Percentiles rank a stretch among this genome's conserved stretches.
Conservation (phyloP, 2,797 vertebrate species). For the Channa striata region DNA sequence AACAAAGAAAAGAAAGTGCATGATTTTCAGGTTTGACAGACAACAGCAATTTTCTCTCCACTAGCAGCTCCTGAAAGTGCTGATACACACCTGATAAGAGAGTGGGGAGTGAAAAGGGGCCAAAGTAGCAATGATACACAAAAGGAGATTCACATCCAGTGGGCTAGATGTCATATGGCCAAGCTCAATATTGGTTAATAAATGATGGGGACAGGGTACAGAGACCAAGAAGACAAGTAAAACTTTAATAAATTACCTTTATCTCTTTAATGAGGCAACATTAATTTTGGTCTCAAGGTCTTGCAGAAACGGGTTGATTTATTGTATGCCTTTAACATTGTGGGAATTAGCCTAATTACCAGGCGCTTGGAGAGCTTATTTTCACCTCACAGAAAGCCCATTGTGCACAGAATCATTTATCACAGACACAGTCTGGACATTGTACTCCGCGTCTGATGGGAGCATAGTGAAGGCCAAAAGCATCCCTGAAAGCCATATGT, state of each 20-base stretch:
- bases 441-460: conserved; percentile 51
- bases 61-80: conserved; percentile 18
- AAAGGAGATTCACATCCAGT: conserved; percentile 58
- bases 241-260: conserved; percentile 87
- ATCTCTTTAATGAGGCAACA: conserved; percentile 92
- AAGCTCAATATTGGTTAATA: conserved; percentile 87
- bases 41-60: conserved; percentile 19
- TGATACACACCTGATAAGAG: conserved; percentile 30
- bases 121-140: conserved; percentile 43
- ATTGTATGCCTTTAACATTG: conserved; percentile 74
- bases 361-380: conserved; percentile 55
- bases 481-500: conserved; percentile 38
- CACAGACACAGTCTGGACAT: conserved; percentile 35
- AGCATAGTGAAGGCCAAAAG: conserved; percentile 37
- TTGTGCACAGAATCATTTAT: conserved; percentile 78
- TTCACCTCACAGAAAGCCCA: conserved; percentile 76
- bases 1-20: background rate
- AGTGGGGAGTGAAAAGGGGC: conserved; percentile 8
- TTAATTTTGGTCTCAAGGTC: conserved; percentile 93
- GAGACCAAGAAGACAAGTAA: conserved; percentile 60
- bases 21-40: conserved; percentile 17
- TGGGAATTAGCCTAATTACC: conserved; percentile 84
- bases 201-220: conserved; percentile 75
- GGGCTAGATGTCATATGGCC: conserved; percentile 63
- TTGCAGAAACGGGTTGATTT: conserved; percentile 80